These are phyloP conservation scores for Scolanthus callimorphus DNA, from an alignment of 92 coral and sea anemone genomes.

Conservation along the genomic window DNA sequence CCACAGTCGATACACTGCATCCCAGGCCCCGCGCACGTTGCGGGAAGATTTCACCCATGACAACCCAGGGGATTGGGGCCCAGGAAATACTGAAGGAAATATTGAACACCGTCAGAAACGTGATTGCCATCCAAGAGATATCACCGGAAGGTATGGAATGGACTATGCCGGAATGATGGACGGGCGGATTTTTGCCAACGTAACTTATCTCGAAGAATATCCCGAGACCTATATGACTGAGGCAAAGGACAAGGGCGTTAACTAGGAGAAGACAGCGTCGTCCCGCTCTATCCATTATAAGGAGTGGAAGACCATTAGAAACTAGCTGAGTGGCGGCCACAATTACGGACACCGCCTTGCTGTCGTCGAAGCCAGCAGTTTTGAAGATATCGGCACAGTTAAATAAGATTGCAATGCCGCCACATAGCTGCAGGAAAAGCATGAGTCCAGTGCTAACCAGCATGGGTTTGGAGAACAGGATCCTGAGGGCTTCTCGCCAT, in stretches of 20 bases:
- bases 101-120: constrained; percentile 39
- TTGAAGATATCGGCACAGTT: constrained; percentile 62
- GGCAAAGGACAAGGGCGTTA: constrained; percentile 47
- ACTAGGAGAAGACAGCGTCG: constrained; percentile 53
- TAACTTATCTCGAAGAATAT: constrained; percentile 40
- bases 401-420: constrained; percentile 56
- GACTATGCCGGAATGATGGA: constrained; percentile 3
- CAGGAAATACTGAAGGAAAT: constrained; percentile 62
- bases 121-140: constrained; percentile 69
- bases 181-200: neutral
- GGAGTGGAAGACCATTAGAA: constrained; percentile 29
- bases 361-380: constrained; percentile 60
- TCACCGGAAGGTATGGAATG: constrained; percentile 47
- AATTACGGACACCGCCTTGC: constrained; percentile 49
- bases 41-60: constrained; percentile 87
- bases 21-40: constrained; percentile 82
- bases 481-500: constrained; percentile 48
- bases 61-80: constrained; percentile 95
- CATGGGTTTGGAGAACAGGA: constrained; percentile 51
- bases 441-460: constrained; percentile 45
- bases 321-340: constrained; percentile 50
- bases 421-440: constrained; percentile 67
- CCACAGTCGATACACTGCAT: constrained; percentile 60
- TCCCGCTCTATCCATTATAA: constrained; percentile 59
- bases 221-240: constrained; percentile 58